These are phyloP conservation scores for Agriopis marginaria DNA, from an alignment of 2,888 invertebrate species.

Conservation along the genomic window DNA sequence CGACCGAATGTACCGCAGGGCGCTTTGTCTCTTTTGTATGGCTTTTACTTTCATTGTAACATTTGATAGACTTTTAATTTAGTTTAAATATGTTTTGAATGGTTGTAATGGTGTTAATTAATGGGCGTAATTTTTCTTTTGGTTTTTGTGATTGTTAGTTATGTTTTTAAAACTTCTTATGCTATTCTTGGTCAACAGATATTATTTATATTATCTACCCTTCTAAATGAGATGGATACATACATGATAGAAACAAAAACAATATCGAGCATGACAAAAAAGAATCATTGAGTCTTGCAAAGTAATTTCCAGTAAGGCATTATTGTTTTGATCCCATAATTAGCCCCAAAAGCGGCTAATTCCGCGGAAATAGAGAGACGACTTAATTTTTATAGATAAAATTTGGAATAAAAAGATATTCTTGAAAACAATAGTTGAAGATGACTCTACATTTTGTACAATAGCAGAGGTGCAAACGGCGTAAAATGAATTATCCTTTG, in stretches of 20 bases:
- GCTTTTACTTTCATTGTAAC: slow-evolving; percentile 57
- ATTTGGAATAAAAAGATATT: background rate
- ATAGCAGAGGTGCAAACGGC: slow-evolving; percentile 7
- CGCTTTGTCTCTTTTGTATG: slow-evolving; percentile 52
- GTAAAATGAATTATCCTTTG: slow-evolving; percentile 55
- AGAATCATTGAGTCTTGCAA: no score
- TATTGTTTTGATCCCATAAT: no score
- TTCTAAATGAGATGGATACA: no score
- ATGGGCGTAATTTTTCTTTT: slow-evolving; percentile 13
- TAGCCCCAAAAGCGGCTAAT: no score
- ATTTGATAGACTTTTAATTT: slow-evolving; percentile 47
- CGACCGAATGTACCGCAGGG: slow-evolving; percentile 54
- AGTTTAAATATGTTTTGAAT: slow-evolving; percentile 42
- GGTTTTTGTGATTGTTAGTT: background rate
- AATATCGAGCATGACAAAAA: no score
- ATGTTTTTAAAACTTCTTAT: background rate
- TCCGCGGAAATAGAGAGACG: no score
- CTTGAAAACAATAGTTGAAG: slow-evolving; percentile 16
- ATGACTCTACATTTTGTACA: slow-evolving; percentile 14
- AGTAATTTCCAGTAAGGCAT: no score
- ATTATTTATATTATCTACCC: no score
- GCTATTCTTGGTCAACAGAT: background rate
- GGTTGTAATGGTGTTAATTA: slow-evolving; percentile 28
- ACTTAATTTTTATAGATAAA: no score
- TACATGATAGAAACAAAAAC: no score